These are phyloP conservation scores for Acleris sparsana DNA, from an alignment of 2,888 invertebrate species.

Conservation along the genomic window DNA sequence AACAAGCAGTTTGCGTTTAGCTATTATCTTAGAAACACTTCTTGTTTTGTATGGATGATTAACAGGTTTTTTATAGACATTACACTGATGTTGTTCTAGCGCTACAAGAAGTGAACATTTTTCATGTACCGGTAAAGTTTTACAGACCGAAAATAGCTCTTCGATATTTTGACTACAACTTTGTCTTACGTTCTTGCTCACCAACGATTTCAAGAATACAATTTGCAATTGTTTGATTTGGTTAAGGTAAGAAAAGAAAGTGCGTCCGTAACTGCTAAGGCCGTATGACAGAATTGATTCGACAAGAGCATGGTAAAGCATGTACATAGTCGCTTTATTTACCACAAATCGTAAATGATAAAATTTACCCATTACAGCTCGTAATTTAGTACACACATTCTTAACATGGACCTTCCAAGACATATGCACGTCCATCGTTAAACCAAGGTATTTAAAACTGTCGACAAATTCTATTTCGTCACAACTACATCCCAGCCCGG, in stretches of 20 bases:
- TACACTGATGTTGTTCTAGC: no score
- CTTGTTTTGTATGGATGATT: no score
- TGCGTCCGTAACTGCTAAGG: neutral
- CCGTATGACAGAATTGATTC: conserved; percentile 7
- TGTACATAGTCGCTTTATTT: neutral
- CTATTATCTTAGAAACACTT: no score
- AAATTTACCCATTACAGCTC: conserved; percentile 10
- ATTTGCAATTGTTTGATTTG: neutral
- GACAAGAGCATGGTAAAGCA: conserved; percentile 7
- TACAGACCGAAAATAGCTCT: neutral
- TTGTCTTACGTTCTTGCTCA: neutral
- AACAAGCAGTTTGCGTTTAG: no score
- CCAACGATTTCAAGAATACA: neutral
- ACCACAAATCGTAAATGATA: conserved; percentile 2
- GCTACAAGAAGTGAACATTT: neutral
- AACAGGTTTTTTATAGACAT: no score
- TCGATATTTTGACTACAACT: neutral
- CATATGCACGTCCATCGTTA: conserved; percentile 13
- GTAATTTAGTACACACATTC: conserved; percentile 7
- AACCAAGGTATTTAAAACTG: conserved; percentile 18
- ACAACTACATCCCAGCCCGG: conserved; percentile 5
- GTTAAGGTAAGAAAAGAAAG: neutral
- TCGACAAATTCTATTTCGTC: conserved; percentile 10
- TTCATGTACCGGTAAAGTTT: neutral
- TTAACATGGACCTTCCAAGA: conserved; percentile 20